Evolutionary conservation across 2,113 vertebrate genomes (phyloP).

Genomic region (Strix aluco): DNA sequence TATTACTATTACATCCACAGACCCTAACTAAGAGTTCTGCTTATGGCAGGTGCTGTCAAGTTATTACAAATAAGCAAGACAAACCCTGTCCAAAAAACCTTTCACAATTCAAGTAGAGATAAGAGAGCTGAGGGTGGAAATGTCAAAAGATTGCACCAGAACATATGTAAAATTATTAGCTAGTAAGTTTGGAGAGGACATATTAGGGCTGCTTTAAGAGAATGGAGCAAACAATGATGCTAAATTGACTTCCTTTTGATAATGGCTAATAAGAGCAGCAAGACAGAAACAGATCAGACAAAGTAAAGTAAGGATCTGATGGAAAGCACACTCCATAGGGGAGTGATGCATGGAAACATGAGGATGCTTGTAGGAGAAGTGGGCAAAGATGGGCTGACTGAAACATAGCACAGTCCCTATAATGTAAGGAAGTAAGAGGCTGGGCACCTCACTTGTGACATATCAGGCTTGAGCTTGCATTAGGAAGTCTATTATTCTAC

Average conservation of each 20-base stretch:
- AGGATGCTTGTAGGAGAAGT: neutral
- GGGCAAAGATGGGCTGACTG: neutral
- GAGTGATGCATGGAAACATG: neutral
- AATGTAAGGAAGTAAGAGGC: neutral
- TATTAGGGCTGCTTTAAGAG: neutral
- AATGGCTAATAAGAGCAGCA: neutral
- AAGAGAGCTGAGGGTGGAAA: neutral
- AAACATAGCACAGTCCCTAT: neutral
- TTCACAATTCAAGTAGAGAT: neutral
- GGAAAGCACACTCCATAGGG: neutral
- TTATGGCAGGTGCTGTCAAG: neutral
- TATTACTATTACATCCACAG: neutral
- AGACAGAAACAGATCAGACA: neutral
- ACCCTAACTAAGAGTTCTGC: neutral
- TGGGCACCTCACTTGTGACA: neutral
- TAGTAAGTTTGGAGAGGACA: neutral
- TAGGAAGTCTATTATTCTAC: neutral
- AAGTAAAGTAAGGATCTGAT: neutral
- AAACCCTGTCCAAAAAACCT: neutral
- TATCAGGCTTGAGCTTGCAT: neutral
- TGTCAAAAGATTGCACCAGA: neutral
- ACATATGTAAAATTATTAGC: neutral
- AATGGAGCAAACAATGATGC: neutral
- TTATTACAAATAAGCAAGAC: neutral
- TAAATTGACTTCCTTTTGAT: neutral